Percentiles rank a stretch among this genome's conserved stretches.
Evolutionary conservation across 2,797 vertebrate genomes (phyloP).

Genomic region (Silurus aristotelis): DNA sequence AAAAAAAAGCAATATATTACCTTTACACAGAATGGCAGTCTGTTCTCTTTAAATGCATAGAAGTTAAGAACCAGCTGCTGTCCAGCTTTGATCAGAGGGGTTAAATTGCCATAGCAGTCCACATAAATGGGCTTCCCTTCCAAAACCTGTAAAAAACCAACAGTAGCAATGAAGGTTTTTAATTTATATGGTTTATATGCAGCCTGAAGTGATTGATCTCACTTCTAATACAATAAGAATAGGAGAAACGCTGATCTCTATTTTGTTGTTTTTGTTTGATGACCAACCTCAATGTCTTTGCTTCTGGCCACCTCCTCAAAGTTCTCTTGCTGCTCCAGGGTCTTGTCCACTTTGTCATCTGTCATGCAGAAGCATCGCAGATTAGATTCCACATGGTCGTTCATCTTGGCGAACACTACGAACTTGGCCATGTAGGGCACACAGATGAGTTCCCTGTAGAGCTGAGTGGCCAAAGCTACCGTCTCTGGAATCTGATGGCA

Average conservation of each 20-base stretch:
- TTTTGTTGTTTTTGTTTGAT: neutral
- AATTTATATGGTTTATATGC: neutral
- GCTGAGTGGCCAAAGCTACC: conserved; percentile 89
- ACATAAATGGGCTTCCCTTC: conserved; percentile 96
- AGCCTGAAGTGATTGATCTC: neutral
- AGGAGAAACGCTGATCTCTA: neutral
- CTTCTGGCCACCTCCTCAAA: conserved; percentile 98
- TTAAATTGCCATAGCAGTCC: conserved; percentile 97
- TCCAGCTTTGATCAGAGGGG: conserved; percentile 92
- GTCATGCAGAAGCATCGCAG: conserved; percentile 99
- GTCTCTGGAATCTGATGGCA: conserved; percentile 97
- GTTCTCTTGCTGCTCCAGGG: conserved; percentile 98
- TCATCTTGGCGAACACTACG: conserved; percentile 99
- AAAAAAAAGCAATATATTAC: conserved; percentile 70
- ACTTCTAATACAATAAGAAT: neutral
- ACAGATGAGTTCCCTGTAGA: conserved; percentile 97
- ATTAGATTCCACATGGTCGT: conserved; percentile 91
- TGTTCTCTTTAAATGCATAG: conserved; percentile 99
- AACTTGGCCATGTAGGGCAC: conserved; percentile 99
- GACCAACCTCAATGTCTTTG: conserved; percentile 86
- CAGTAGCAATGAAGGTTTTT: neutral
- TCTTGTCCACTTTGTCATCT: conserved; percentile 99
- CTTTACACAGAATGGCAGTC: conserved; percentile 98
- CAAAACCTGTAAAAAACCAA: conserved; percentile 80
- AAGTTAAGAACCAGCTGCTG: conserved; percentile 97